A percentile compares a stretch with the other conserved stretches of the same genome.
Conservation (phyloP, 2,797 vertebrate species). For the Echiichthys vipera region DNA sequence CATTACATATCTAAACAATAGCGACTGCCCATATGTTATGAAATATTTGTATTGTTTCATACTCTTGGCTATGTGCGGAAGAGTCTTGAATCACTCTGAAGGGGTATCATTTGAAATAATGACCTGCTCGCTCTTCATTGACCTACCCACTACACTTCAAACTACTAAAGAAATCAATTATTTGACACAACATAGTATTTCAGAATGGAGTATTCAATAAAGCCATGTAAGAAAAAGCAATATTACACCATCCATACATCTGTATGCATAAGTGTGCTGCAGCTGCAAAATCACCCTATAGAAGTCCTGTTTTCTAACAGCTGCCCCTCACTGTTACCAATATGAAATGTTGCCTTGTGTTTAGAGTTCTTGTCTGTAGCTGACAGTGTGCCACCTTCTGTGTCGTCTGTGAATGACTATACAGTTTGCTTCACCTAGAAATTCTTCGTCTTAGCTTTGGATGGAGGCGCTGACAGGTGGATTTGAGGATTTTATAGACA, state of each 20-base stretch:
- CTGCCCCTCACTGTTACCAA: background rate
- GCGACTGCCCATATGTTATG: background rate
- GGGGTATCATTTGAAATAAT: too few relatives aligned
- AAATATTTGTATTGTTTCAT: background rate
- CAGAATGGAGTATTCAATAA: too few relatives aligned
- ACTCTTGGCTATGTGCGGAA: background rate
- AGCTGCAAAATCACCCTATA: background rate
- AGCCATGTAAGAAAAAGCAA: too few relatives aligned
- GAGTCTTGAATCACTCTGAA: too few relatives aligned
- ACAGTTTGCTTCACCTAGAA: constrained; percentile 1
- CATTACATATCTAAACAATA: background rate
- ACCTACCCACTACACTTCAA: too few relatives aligned
- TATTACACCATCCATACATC: background rate
- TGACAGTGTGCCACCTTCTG: constrained; percentile 10
- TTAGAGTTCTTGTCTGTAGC: constrained; percentile 16
- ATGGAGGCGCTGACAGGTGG: constrained; percentile 9
- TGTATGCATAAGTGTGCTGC: background rate
- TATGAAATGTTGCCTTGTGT: constrained; percentile 14
- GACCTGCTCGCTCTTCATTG: too few relatives aligned
- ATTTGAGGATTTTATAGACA: constrained; percentile 15
- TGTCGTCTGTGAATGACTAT: constrained; percentile 19
- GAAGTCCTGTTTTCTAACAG: background rate
- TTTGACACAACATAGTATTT: too few relatives aligned
- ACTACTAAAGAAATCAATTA: too few relatives aligned
- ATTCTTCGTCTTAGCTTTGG: constrained; percentile 2